phyloP scores from a whole-genome alignment of 2,797 vertebrate genomes.

The Phoeniculus purpureus region DNA sequence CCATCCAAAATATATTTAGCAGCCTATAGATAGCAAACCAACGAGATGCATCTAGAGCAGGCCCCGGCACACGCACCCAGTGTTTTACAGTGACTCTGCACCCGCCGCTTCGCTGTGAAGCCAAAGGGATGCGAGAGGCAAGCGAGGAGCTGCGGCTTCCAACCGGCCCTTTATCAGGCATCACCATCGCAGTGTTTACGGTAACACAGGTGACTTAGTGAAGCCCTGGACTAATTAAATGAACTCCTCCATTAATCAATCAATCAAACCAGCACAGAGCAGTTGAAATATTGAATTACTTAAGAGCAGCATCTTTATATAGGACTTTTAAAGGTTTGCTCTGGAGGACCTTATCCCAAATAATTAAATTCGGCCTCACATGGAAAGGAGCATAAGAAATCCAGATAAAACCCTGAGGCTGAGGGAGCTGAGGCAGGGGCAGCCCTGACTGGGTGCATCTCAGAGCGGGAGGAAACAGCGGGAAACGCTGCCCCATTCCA shows the following conservation, averaged over 20 bases:
- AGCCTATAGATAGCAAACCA: slow-evolving; percentile 51
- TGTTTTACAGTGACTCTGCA: not conserved
- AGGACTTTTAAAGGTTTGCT: slow-evolving; percentile 67
- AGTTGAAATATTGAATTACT: slow-evolving; percentile 74
- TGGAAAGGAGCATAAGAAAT: slow-evolving; percentile 14
- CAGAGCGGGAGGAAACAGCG: not conserved
- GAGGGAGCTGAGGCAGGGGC: accelerated
- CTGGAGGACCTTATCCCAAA: slow-evolving; percentile 39
- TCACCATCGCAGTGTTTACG: slow-evolving; percentile 30
- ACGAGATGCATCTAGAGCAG: not conserved
- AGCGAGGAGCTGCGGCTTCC: not conserved
- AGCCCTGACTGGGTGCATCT: not conserved
- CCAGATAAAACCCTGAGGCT: slow-evolving; percentile 26
- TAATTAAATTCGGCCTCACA: slow-evolving; percentile 53
- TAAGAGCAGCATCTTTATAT: slow-evolving; percentile 69
- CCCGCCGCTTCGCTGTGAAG: not conserved
- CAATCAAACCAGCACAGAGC: slow-evolving; percentile 67
- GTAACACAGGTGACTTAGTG: slow-evolving; percentile 71
- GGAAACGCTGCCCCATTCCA: not conserved
- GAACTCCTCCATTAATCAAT: slow-evolving; percentile 72
- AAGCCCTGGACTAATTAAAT: slow-evolving; percentile 69
- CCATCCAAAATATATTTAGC: slow-evolving; percentile 41
- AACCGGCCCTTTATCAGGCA: not conserved
- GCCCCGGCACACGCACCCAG: not conserved
- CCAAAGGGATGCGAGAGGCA: not conserved